phyloP scores from a whole-genome alignment of 1,140 invertebrate species.

The Drosophila parvula region DNA sequence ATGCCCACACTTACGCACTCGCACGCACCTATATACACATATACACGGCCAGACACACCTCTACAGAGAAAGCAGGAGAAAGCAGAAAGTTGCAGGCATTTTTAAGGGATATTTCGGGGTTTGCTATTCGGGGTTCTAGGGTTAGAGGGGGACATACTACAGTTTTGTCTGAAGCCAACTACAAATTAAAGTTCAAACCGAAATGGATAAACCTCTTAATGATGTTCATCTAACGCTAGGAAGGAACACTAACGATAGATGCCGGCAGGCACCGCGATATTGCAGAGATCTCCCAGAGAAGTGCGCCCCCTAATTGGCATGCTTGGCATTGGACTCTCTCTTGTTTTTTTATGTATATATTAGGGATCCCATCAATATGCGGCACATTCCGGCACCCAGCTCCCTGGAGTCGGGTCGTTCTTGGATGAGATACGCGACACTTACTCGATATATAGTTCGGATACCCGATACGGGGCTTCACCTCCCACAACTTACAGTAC shows the following conservation, averaged over 20 bases:
- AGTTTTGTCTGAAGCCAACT: slow-evolving; percentile 41
- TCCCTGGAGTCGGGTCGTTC: slow-evolving; percentile 21
- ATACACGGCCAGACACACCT: slow-evolving; percentile 18
- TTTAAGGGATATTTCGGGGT: neutral
- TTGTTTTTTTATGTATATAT: neutral
- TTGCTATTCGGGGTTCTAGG: neutral
- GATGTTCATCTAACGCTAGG: slow-evolving; percentile 43
- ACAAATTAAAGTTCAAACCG: slow-evolving; percentile 45
- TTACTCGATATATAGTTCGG: slow-evolving; percentile 24
- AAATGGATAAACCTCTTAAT: slow-evolving; percentile 37
- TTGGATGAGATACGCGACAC: slow-evolving; percentile 32
- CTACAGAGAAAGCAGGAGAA: slow-evolving; percentile 10
- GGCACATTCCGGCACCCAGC: slow-evolving; percentile 2
- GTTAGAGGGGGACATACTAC: neutral
- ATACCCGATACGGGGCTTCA: slow-evolving; percentile 13
- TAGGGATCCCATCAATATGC: neutral
- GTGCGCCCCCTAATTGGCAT: neutral
- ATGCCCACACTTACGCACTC: slow-evolving; percentile 30
- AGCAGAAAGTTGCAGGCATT: slow-evolving; percentile 3
- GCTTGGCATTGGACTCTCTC: neutral
- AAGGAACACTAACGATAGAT: slow-evolving; percentile 15
- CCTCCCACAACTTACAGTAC: slow-evolving; percentile 49
- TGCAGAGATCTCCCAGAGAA: neutral
- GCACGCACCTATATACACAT: slow-evolving; percentile 16
- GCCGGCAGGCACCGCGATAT: slow-evolving; percentile 10